Conservation (phyloP, 2,113 vertebrate genomes). For the Pomatorhinus ruficollis region DNA sequence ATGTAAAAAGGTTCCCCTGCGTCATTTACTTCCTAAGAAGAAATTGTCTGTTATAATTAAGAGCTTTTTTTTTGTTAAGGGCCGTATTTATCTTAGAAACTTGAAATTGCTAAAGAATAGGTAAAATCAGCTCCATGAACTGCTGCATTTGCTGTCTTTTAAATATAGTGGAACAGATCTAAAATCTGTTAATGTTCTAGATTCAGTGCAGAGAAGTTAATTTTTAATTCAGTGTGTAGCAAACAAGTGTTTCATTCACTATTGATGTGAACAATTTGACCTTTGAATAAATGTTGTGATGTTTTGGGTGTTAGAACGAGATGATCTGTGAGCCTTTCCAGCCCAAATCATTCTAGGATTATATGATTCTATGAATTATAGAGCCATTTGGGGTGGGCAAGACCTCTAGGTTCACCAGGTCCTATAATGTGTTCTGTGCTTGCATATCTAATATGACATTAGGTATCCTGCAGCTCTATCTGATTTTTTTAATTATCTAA, state of each 20-base stretch:
- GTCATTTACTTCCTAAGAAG: constrained; percentile 52
- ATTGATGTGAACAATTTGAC: neutral
- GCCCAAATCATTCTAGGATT: neutral
- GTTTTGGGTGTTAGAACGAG: neutral
- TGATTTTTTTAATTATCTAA: neutral
- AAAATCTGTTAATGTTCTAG: neutral
- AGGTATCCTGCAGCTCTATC: neutral
- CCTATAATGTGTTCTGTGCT: neutral
- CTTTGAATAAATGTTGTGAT: neutral
- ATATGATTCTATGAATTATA: neutral
- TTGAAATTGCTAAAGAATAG: neutral
- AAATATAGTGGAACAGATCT: neutral
- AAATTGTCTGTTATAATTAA: constrained; percentile 39
- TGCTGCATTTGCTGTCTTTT: neutral
- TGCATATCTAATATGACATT: neutral
- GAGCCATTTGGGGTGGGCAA: neutral
- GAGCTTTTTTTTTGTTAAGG: neutral
- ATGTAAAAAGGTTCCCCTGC: constrained; percentile 42
- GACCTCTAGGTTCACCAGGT: neutral
- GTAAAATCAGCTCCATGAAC: neutral
- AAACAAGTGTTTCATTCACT: neutral
- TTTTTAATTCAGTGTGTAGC: neutral
- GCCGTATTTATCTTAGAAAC: neutral
- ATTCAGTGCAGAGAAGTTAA: neutral
- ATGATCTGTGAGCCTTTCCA: neutral